Base-by-base conservation (phyloP, 2,113 vertebrate species). In the Theropithecus gelada region DNA sequence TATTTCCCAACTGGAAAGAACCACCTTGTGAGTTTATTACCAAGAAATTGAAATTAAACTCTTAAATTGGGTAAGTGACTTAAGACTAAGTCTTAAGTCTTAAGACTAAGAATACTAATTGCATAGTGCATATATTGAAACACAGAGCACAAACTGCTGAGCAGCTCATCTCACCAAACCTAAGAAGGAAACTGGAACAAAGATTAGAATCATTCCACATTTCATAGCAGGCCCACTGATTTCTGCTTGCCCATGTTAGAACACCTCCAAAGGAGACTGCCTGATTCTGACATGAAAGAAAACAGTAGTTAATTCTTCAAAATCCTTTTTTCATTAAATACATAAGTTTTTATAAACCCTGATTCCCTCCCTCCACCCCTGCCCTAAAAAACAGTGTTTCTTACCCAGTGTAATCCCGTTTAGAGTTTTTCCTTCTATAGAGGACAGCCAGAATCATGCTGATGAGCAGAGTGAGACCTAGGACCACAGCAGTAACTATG, bases 351-450 rank as follows among this genome's bases (percentile, higher is more conserved):
- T 64, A 80, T 12, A 45, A 52, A 45, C 38, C 38, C 40, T 8
- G 13, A 8, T 32, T 68, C 38, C 84, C 45, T 38, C 32, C 81
- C 43, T 30, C 43, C 32, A 27, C 3, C 52, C 64, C 13, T 6
- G 30, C 73, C 61, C 45, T 20, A 1, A 1, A 32, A 72, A 81
- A 52, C 8, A 81, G 11, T 0, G 72, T 87, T 81, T 97, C 99
- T 99, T 99, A 99, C 99, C 99, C 99, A 97, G 99, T 99, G 32
- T 99, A 99, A 78, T 99, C 98, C 72, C 99, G 99, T 96, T 98
- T 99, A 59, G 98, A 98, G 97, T 98, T 99, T 90, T 99, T 99
- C 98, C 99, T 98, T 98, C 99, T 99, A 94, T 99, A 99, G 96
- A 99, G 97, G 57, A 99, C 87, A 97, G 99, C 99, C 97, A 99